Evolutionary conservation across 2,888 invertebrate genomes (phyloP).

Genomic region (Drosophila mulleri): DNA sequence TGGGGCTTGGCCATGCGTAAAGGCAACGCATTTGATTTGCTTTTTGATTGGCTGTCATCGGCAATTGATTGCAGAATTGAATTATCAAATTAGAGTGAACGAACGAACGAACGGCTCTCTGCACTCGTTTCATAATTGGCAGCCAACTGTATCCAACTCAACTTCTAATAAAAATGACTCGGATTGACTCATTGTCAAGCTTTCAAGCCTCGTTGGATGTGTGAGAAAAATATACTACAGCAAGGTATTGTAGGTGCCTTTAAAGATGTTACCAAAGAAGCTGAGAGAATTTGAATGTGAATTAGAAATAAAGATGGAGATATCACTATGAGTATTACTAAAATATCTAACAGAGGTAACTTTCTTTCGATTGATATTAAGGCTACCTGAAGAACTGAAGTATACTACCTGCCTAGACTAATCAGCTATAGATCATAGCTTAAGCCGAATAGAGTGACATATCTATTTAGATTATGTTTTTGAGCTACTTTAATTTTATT

Average conservation of each 20-base stretch:
- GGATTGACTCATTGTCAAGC: constrained; percentile 8
- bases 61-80: constrained; percentile 68
- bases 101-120: constrained; percentile 13
- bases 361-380: too few species aligned
- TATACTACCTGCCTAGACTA: too few species aligned
- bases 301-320: too few species aligned
- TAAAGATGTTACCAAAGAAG: not conserved
- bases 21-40: constrained; percentile 58
- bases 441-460: too few species aligned
- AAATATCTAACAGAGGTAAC: not conserved
- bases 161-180: constrained; percentile 23
- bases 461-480: too few species aligned
- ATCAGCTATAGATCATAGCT: too few species aligned
- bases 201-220: not conserved
- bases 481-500: too few species aligned
- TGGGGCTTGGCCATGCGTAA: constrained; percentile 61
- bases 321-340: not conserved
- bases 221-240: not conserved
- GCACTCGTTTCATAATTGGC: constrained; percentile 48
- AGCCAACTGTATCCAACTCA: constrained; percentile 13
- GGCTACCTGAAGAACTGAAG: too few species aligned
- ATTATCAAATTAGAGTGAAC: constrained; percentile 69
- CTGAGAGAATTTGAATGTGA: not conserved
- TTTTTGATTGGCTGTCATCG: constrained; percentile 71
- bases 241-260: not conserved